Evolutionary conservation across 2,113 vertebrate genomes (phyloP).

Genomic region (Hypomesus transpacificus): DNA sequence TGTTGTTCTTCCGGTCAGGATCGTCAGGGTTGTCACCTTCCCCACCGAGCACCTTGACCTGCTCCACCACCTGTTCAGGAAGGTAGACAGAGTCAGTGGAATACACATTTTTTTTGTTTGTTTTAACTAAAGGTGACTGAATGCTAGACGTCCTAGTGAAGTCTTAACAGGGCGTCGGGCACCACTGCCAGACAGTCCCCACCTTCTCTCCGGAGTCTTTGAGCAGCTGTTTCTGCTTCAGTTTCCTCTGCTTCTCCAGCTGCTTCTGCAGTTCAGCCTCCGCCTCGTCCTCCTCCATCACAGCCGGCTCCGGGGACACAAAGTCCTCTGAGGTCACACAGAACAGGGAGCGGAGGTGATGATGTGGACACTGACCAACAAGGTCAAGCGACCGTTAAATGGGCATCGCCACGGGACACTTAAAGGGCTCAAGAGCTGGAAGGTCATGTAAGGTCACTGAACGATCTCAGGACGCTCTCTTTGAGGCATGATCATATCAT

Average conservation of each 20-base stretch:
- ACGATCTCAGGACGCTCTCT: too few relatives aligned
- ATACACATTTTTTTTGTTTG: too few relatives aligned
- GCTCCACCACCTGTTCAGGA: slow-evolving; percentile 47
- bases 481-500: too few relatives aligned
- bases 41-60: slow-evolving; percentile 35
- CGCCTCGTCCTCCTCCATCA: slow-evolving; percentile 83
- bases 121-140: too few relatives aligned
- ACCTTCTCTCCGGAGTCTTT: slow-evolving; percentile 81
- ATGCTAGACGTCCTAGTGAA: too few relatives aligned
- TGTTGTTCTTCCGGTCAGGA: slow-evolving; percentile 78
- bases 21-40: slow-evolving; percentile 47
- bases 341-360: too few relatives aligned
- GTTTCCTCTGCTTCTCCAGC: slow-evolving; percentile 83
- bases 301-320: slow-evolving; percentile 46
- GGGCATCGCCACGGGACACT: too few relatives aligned
- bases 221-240: slow-evolving; percentile 78
- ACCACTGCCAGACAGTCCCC: background rate
- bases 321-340: slow-evolving; percentile 56
- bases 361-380: too few relatives aligned
- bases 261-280: slow-evolving; percentile 88
- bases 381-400: too few relatives aligned
- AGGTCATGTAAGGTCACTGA: too few relatives aligned
- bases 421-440: too few relatives aligned
- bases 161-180: too few relatives aligned
- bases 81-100: background rate